Evolutionary conservation across 2,113 vertebrate genomes (phyloP), one percentile per base, ranked within the genome.

Genomic region (Proterorhinus semilunaris): DNA sequence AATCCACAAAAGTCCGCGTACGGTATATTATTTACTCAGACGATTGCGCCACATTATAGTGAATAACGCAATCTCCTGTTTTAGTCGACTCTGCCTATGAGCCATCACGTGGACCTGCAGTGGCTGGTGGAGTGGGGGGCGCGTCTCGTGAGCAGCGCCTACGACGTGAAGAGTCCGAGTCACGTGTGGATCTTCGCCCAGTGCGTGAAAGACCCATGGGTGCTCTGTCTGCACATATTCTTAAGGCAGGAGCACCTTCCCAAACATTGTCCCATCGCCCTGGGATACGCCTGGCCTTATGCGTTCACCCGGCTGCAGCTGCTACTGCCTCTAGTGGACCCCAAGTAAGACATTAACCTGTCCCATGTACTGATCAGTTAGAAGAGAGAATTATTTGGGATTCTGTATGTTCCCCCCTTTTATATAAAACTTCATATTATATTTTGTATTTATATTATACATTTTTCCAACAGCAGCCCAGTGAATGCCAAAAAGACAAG

Each of bases 151-250:
- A 99, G 97, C 75, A 99, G 98, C 81, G 94, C 96, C 68, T 99
- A 98, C 0, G 98, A 99, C 12, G 96, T 99, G 65, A 97, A 96
- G 92, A 99, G 97, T 79, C 96, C 98, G 54, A 98, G 96, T 74
- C 97, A 99, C 2, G 96, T 99, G 57, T 99, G 98, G 98, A 98
- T 99, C 88, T 99, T 98, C 16, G 95, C 97, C 64, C 98, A 98
- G 84, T 98, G 97, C 0, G 90, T 98, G 72, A 98, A 96, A 87
- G 97, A 99, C 86, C 98, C 97, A 0, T 99, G 98, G 97, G 94
- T 98, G 78, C 95, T 99, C 58, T 99, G 97, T 81, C 95, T 99
- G 16, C 97, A 98, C 92, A 98, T 96, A 83, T 98, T 99, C 82
- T 93, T 99, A 57, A 93, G 96, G 7, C 97, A 98, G 80, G 98